Base-by-base conservation (phyloP, 1,140 invertebrate species). In the Tetranychus urticae region DNA sequence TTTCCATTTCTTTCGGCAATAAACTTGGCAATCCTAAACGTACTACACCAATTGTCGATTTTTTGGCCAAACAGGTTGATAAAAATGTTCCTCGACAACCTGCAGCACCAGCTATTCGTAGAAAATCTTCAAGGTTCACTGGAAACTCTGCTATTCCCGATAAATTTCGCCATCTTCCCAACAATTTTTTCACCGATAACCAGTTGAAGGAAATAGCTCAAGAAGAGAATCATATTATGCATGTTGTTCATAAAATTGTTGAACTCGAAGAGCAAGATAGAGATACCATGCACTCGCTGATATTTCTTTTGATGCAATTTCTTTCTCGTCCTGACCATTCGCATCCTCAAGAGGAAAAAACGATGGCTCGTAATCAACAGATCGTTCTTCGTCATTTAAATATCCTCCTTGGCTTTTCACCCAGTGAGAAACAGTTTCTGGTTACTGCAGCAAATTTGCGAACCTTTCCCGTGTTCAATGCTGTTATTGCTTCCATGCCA, bases 251-350 rank as follows among this genome's bases (percentile, higher is more conserved):
- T 69, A 66, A 74, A 71, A 60, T 50, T 14, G 82, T 94, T 58
- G 92, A 97, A 68, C 74, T 90, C 59, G 90, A 96, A 71, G 91
- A 96, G 70, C 80, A 86, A 31, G 93, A 98, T 70, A 81, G 85
- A 68, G 90, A 97, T 74, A 94, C 93, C 0, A 87, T 92, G 63
- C 92, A 97, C 73, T 76, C 96, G 31, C 74, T 97, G n/a, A 83
- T 97, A 2, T 90, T 93, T 69, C 78, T 98, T 7, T 78, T 98
- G 2, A 93, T 97, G 84, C 92, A 70, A 67, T 70, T 70, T 65
- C 58, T 70, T n/a, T 67, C 69, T 13, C 56, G 64, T 37, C 67
- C 69, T 33, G 69, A 70, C 67, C 77, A 82, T 76, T 85, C 85
- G 14, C 86, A 80, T 71, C 85, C 85, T 5, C 82, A 80, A 1